Percentiles rank a stretch among this genome's conserved stretches.
phyloP scores from a whole-genome alignment of 2,888 invertebrate genomes.

The Nebria salina region DNA sequence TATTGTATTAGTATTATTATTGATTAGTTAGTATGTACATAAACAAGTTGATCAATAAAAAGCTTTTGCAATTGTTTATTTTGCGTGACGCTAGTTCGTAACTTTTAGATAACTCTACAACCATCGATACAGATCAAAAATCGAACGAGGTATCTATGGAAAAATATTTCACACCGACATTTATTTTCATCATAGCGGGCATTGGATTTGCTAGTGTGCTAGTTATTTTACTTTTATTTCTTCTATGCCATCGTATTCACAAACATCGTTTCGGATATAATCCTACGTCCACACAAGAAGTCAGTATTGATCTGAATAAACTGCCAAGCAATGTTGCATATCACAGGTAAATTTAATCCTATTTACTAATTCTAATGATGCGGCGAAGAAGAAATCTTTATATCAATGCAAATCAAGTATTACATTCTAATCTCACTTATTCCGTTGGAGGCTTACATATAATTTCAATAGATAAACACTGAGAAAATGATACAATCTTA shows the following conservation, averaged over 20 bases:
- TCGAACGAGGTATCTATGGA: conserved; percentile 76
- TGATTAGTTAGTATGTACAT: background rate
- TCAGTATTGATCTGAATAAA: conserved; percentile 88
- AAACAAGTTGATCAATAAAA: background rate
- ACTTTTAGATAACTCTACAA: conserved; percentile 70
- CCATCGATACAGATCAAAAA: conserved; percentile 65
- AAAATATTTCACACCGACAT: conserved; percentile 80
- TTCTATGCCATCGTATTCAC: conserved; percentile 78
- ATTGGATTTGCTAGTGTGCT: conserved; percentile 78
- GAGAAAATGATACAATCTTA: no score
- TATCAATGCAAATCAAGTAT: no score
- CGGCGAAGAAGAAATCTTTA: no score
- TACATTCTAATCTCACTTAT: no score
- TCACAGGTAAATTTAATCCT: conserved; percentile 65
- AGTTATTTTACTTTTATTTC: conserved; percentile 74
- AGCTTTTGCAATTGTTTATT: conserved; percentile 6
- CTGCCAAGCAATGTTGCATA: conserved; percentile 88
- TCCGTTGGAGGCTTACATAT: no score
- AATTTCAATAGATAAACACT: no score
- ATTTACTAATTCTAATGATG: background rate
- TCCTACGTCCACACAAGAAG: conserved; percentile 75
- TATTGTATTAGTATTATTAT: background rate
- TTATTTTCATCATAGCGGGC: conserved; percentile 78
- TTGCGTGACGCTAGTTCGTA: background rate
- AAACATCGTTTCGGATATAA: conserved; percentile 76